Evolutionary conservation across 53 echinoderm and acorn worm genomes (phyloP).

Genomic region (Patiria pectinifera): DNA sequence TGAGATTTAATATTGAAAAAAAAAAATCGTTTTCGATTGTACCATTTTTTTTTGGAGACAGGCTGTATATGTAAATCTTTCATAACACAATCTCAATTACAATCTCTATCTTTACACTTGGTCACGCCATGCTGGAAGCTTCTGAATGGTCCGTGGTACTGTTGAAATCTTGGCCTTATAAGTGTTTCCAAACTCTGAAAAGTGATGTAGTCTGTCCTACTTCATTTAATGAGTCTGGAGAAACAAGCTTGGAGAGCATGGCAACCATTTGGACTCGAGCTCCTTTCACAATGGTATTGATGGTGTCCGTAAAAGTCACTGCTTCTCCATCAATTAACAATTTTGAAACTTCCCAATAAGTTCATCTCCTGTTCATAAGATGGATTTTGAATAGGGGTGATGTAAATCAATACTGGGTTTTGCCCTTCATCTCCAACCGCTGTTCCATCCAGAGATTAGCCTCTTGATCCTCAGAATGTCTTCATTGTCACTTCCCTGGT

Average conservation of each 20-base stretch:
- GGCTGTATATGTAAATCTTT: no score
- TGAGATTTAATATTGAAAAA: no score
- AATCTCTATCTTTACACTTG: no score
- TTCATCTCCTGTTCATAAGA: neutral
- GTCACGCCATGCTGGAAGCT: no score
- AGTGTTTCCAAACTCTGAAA: no score
- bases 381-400: no score
- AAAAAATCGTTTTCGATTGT: no score
- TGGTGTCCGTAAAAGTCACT: neutral
- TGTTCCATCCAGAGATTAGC: neutral
- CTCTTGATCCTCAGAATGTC: slow-evolving; percentile 8
- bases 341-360: neutral
- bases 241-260: neutral
- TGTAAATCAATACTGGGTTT: no score
- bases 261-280: neutral
- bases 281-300: neutral
- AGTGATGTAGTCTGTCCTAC: neutral
- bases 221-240: neutral
- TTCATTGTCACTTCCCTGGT: slow-evolving; percentile 10
- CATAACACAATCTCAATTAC: no score
- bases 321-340: neutral
- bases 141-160: no score
- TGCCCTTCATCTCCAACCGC: neutral
- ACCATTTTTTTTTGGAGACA: no score
- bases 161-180: no score